Evolutionary conservation across 2,113 vertebrate genomes (phyloP), one percentile per base, ranked within the genome.

Genomic region (Spizaetus ornatus): DNA sequence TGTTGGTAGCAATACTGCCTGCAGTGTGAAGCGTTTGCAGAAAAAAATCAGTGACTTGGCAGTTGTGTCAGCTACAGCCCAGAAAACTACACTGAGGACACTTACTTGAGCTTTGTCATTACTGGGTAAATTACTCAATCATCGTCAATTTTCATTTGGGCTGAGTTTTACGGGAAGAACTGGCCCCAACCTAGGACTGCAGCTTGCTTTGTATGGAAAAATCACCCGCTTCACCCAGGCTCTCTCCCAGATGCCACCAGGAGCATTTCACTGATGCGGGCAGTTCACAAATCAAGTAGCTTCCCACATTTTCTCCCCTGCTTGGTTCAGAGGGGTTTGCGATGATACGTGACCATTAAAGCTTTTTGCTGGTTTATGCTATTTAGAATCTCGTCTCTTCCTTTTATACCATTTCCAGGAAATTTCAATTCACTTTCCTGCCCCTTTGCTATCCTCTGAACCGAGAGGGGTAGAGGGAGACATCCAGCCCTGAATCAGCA

Each of bases 1-100:
- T 93, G 95, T 96, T 97, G 96, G 94, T 40, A 15, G 94, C 91
- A 63, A 36, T 14, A n/a, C 88, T 71, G 90, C 17, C 82, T 87
- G 85, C 71, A 25, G 78, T 25, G 84, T 17, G 13, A 84, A 70
- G 50, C 7, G 0, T 73, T 94, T 83, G 83, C 93, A 92, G 80
- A 38, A 31, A 25, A 23, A 71, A 93, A 80, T 72, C 80, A 65
- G 65, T 26, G 70, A 48, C 0, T 4, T 47, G 90, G 59, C 70
- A 66, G 85, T 9, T 0, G 1, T 72, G 83, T 40, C 91, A 91
- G 79, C 62, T 77, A 19, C 73, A 82, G 82, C 78, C 42, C 67
- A 40, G 77, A 11, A 70, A 88, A 1, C 61, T 29, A 17, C 69
- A 9, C 86, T 42, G 47, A 50, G 72, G 53, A 66, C 61, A 11